phyloP scores from a whole-genome alignment of 2,888 invertebrate species.

The Sclerodermus sp. region DNA sequence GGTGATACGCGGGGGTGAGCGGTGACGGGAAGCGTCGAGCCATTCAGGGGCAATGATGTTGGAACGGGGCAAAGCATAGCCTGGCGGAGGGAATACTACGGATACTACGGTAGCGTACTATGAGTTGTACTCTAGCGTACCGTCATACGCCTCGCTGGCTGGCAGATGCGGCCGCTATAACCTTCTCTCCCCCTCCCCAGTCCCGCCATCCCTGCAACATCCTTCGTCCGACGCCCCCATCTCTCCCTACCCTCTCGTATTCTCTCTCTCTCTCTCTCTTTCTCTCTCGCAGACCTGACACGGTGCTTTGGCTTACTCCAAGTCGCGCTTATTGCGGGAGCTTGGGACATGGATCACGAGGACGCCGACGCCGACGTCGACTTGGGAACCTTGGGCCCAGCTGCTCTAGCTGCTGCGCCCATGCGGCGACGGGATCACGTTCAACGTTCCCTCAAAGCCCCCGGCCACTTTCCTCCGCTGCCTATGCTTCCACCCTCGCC shows the following conservation, averaged over 20 bases:
- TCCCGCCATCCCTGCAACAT: constrained; percentile 2
- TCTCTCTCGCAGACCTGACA: background rate
- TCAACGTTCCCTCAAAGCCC: no score
- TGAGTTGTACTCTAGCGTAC: constrained; percentile 44
- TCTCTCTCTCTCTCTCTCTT: constrained; percentile 5
- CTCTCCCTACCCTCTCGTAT: constrained; percentile 1
- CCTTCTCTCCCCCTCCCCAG: constrained; percentile 9
- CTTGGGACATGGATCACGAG: constrained; percentile 4
- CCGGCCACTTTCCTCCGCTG: no score
- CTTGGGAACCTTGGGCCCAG: no score
- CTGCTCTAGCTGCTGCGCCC: no score
- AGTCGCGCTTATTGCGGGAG: background rate
- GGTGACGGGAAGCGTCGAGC: constrained; percentile 20
- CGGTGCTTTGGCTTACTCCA: background rate
- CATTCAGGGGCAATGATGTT: constrained; percentile 28
- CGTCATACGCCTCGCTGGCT: constrained; percentile 25
- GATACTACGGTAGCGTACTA: constrained; percentile 49
- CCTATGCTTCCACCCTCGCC: no score
- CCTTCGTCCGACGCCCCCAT: constrained; percentile 1
- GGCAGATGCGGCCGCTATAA: constrained; percentile 5
- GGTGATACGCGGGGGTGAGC: constrained; percentile 11
- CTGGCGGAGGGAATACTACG: constrained; percentile 39
- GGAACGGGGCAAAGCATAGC: constrained; percentile 1
- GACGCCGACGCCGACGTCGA: constrained; percentile 9
- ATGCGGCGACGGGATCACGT: no score